phyloP scores from a whole-genome alignment of 2,888 invertebrate species.

The Prenolepis imparis region DNA sequence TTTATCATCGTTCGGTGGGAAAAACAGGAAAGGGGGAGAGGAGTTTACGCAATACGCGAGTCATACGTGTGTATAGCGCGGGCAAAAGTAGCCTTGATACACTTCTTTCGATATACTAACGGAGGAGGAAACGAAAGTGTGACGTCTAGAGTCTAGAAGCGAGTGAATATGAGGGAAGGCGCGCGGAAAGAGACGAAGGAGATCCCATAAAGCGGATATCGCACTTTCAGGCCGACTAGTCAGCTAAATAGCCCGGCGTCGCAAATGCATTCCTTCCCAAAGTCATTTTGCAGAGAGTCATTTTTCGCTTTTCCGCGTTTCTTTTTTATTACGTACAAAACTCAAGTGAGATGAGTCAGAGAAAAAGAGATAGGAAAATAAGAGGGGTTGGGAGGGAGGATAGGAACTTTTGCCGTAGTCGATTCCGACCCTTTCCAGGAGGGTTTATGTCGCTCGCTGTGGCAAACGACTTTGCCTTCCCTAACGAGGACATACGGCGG shows the following conservation, averaged over 20 bases:
- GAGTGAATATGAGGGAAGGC: not conserved
- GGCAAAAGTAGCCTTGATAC: constrained; percentile 5
- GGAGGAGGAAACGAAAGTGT: constrained; percentile 35
- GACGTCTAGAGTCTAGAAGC: not conserved
- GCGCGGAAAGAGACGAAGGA: constrained; percentile 9
- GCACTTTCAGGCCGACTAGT: constrained; percentile 46
- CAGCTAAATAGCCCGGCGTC: constrained; percentile 43
- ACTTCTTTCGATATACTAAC: constrained; percentile 23
- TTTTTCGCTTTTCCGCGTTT: not conserved
- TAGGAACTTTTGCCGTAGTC: constrained; percentile 13
- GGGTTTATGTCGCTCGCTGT: constrained; percentile 55
- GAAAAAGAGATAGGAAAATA: constrained; percentile 19
- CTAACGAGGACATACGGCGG: constrained; percentile 64
- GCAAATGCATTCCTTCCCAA: constrained; percentile 37
- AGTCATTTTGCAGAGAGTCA: constrained; percentile 29
- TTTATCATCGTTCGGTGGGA: constrained; percentile 48
- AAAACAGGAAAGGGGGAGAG: constrained; percentile 23
- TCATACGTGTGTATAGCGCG: constrained; percentile 5
- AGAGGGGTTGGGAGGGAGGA: not conserved
- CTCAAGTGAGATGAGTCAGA: constrained; percentile 41
- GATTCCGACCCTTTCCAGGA: constrained; percentile 35
- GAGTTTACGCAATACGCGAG: constrained; percentile 22
- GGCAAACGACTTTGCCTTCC: constrained; percentile 58
- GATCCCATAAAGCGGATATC: constrained; percentile 26
- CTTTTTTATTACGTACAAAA: constrained; percentile 45